Evolutionary conservation across 2,113 vertebrate species (phyloP), one percentile per base, ranked within the genome.

Genomic region (Nannobrachium achirus): DNA sequence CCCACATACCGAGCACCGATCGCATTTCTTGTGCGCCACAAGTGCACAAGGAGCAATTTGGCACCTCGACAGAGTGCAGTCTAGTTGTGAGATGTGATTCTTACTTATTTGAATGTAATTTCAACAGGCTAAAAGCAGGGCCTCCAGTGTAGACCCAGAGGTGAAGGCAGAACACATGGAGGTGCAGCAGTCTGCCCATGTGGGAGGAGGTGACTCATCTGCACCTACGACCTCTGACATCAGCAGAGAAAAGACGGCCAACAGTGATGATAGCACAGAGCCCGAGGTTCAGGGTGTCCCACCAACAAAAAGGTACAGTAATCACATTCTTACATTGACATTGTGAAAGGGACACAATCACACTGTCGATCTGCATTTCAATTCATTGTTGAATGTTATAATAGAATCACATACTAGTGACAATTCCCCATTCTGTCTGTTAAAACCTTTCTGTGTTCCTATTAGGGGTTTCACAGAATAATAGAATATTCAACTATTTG

Each of bases 71-170:
- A n/a, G n/a, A n/a, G n/a, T n/a, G n/a, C n/a, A n/a, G n/a, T 1
- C 49, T 64, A 25, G 7, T 11, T 33, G 25, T 33, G 25, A 53
- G 5, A 4, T n/a, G 1, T 42, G 6, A 18, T 16, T 33, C 11
- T 58, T 8, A 53, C 6, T 19, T 11, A 33, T 10, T 15, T 42
- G 45, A 8, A 42, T 76, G 10, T 25, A 65, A 13, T 41, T 50
- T 51, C 4, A 7, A 15, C 38, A 91, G 87, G 2, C n/a, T 39
- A 8, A 59, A 14, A 72, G 6, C 39, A n/a, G 0, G 0, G 82
- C 78, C 50, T 83, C 88, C 45, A 80, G 83, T 56, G 87, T 85
- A 8, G 88, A 88, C 66, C 50, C 56, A 0, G 19, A 63, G 1
- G 7, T 1, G 2, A 13, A 57, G n/a, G 40, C 1, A 7, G 66